These are phyloP conservation scores for Stigmatopora nigra DNA, from an alignment of 2,113 vertebrate species.

Conservation along the genomic window DNA sequence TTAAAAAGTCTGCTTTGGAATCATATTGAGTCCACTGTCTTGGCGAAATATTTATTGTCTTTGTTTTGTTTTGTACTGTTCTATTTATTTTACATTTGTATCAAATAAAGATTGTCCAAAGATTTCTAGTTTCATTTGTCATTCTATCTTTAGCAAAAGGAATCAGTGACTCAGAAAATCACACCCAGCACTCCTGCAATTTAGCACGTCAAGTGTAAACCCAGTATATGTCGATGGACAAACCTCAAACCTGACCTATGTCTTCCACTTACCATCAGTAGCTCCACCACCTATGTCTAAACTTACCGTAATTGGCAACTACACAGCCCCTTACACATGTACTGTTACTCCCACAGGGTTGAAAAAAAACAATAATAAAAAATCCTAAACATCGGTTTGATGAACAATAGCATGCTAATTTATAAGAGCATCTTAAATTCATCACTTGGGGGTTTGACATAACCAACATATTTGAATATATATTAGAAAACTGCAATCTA, in stretches of 20 bases:
- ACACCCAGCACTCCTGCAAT: slow-evolving; percentile 35
- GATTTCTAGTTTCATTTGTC: background rate
- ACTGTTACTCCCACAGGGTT: background rate
- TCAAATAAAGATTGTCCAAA: slow-evolving; percentile 23
- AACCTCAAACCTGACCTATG: slow-evolving; percentile 70
- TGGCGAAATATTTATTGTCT: slow-evolving; percentile 27
- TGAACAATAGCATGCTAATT: background rate
- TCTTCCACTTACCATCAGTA: slow-evolving; percentile 74
- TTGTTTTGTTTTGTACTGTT: slow-evolving; percentile 22
- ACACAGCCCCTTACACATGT: slow-evolving; percentile 6
- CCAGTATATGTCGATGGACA: slow-evolving; percentile 25
- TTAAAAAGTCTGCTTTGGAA: slow-evolving; percentile 5
- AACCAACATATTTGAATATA: background rate
- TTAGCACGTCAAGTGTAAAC: slow-evolving; percentile 14
- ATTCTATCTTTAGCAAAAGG: slow-evolving; percentile 5
- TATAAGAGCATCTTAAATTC: too few relatives aligned
- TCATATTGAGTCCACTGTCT: slow-evolving; percentile 32
- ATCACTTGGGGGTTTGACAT: background rate
- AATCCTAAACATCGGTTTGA: background rate
- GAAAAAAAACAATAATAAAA: background rate
- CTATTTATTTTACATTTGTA: slow-evolving; percentile 37
- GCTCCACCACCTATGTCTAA: slow-evolving; percentile 20
- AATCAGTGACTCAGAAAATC: slow-evolving; percentile 1
- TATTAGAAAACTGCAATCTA: too few relatives aligned
- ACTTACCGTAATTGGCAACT: slow-evolving; percentile 61